Evolutionary conservation across 2,113 vertebrate genomes (phyloP).

Genomic region (Thamnaconus septentrionalis): DNA sequence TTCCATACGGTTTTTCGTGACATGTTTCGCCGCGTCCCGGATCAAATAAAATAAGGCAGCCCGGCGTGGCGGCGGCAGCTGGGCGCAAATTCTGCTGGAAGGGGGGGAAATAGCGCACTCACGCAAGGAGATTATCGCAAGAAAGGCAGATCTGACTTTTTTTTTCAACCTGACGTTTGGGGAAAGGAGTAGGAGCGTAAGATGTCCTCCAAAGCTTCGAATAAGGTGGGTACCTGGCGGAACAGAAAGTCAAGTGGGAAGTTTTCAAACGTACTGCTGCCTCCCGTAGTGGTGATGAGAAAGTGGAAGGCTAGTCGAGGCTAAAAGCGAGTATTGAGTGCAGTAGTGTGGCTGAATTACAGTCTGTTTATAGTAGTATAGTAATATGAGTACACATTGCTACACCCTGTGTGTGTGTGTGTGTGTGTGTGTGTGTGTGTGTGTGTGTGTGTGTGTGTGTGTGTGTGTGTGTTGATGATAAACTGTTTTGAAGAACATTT

Average conservation of each 20-base stretch:
- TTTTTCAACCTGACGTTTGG: slow-evolving; percentile 48
- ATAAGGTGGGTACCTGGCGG: slow-evolving; percentile 81
- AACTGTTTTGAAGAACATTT: slow-evolving; percentile 19
- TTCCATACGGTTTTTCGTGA: slow-evolving; percentile 63
- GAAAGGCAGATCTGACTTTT: slow-evolving; percentile 46
- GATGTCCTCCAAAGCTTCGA: slow-evolving; percentile 87
- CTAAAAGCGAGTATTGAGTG: not conserved
- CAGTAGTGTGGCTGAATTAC: not conserved
- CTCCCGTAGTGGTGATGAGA: not conserved
- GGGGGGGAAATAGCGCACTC: slow-evolving; percentile 59
- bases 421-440: no score
- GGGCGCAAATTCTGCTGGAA: slow-evolving; percentile 64
- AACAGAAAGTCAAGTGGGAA: slow-evolving; percentile 5
- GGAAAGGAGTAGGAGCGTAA: slow-evolving; percentile 73
- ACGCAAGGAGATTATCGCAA: slow-evolving; percentile 50
- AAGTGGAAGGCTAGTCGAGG: slow-evolving; percentile 9
- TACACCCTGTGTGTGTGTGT: no score
- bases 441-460: not conserved
- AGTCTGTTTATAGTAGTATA: not conserved
- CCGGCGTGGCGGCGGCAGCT: slow-evolving; percentile 79
- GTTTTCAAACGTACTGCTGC: slow-evolving; percentile 3
- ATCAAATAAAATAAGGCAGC: slow-evolving; percentile 72
- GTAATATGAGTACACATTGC: no score
- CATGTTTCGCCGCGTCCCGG: slow-evolving; percentile 72
- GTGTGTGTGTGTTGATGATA: slow-evolving; percentile 4